These are phyloP conservation scores for Lampris incognitus DNA, from an alignment of 2,113 vertebrate species.

Conservation along the genomic window DNA sequence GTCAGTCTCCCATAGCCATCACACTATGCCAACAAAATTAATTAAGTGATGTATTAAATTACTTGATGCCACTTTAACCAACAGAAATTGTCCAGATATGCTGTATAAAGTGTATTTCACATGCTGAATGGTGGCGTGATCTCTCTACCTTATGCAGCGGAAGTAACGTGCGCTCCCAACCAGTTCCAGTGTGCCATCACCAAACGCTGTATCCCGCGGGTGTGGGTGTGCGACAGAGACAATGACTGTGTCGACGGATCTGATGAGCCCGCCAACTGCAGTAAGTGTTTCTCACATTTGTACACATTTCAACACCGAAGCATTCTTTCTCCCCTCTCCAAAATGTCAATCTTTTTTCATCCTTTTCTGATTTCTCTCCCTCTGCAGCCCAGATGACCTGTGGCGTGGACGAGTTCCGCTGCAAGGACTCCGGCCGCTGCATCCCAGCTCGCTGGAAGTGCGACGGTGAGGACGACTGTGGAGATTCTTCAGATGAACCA, in stretches of 20 bases:
- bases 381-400: constrained; percentile 95
- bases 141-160: constrained; percentile 81
- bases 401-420: constrained; percentile 94
- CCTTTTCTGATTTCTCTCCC: constrained; percentile 1
- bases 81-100: not conserved
- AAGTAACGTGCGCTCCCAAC: constrained; percentile 97
- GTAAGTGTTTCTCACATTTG: constrained; percentile 78
- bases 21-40: too few species aligned
- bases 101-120: not conserved
- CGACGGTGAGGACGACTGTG: constrained; percentile 95
- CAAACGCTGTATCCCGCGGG: constrained; percentile 96
- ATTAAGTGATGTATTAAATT: too few species aligned
- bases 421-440: constrained; percentile 95
- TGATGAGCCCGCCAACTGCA: constrained; percentile 97
- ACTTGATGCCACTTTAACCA: too few species aligned
- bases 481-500: constrained; percentile 94
- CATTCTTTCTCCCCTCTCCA: not conserved
- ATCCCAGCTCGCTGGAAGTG: constrained; percentile 98
- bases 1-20: too few species aligned
- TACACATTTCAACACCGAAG: too few species aligned
- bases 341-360: not conserved
- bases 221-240: constrained; percentile 98
- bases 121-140: not conserved
- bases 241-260: constrained; percentile 97
- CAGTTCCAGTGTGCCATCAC: constrained; percentile 98